A percentile compares a stretch with the other conserved stretches of the same genome.
These are phyloP conservation scores for Gambusia affinis DNA, from an alignment of 2,113 vertebrate species.

Conservation along the genomic window DNA sequence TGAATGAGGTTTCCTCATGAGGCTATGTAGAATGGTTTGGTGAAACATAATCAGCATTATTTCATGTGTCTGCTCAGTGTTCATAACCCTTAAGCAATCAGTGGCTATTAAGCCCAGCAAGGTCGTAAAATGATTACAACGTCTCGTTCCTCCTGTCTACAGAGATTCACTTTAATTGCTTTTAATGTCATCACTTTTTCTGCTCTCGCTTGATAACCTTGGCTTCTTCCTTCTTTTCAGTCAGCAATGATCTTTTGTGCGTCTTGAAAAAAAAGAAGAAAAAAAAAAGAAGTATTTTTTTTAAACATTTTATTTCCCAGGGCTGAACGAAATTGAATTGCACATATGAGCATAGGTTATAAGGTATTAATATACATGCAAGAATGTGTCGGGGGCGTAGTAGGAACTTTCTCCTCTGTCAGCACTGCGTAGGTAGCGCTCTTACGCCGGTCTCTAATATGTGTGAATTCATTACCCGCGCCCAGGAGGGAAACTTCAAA, in stretches of 20 bases:
- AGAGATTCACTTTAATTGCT: conserved; percentile 34
- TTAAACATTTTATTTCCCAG: conserved; percentile 21
- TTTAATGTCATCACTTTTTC: conserved; percentile 28
- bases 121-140: conserved; percentile 23
- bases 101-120: conserved; percentile 33
- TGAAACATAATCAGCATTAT: conserved; percentile 39
- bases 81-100: conserved; percentile 50
- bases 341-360: conserved; percentile 53
- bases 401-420: conserved; percentile 69
- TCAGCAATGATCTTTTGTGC: conserved; percentile 33
- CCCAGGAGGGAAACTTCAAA: conserved; percentile 73
- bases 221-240: conserved; percentile 11
- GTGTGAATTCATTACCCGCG: conserved; percentile 65
- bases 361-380: conserved; percentile 63
- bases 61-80: conserved; percentile 23
- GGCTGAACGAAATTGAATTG: conserved; percentile 44
- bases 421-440: conserved; percentile 71
- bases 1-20: conserved; percentile 24
- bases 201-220: neutral
- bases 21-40: conserved; percentile 14
- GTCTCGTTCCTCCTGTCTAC: conserved; percentile 22
- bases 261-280: neutral
- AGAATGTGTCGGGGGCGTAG: conserved; percentile 29
- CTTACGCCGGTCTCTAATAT: conserved; percentile 47
- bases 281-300: conserved; percentile 32